Evolutionary conservation across 2,113 vertebrate genomes (phyloP).

Genomic region (Labeo rohita): DNA sequence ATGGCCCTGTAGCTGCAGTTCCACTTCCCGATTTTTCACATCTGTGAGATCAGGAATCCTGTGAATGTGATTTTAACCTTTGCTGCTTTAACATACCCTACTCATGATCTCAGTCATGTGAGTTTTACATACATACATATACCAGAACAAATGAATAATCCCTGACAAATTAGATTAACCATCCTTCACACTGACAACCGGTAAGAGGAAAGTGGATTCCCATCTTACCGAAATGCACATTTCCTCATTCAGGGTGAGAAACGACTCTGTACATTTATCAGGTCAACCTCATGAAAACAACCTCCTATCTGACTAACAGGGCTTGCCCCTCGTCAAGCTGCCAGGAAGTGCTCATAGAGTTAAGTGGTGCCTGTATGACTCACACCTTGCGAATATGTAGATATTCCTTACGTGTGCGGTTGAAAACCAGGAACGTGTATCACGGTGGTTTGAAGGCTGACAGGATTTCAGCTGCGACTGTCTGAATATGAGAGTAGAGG

Average conservation of each 20-base stretch:
- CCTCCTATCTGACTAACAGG: slow-evolving; percentile 5
- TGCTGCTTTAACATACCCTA: not conserved
- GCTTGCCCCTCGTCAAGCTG: slow-evolving; percentile 25
- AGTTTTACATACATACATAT: not conserved
- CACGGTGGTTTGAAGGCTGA: not conserved
- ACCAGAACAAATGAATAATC: not conserved
- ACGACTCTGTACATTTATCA: slow-evolving; percentile 1
- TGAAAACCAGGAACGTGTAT: slow-evolving; percentile 21
- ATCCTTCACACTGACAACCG: not conserved
- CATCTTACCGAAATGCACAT: not conserved
- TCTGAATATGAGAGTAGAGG: not conserved
- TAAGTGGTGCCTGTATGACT: slow-evolving; percentile 46
- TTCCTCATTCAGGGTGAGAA: slow-evolving; percentile 25
- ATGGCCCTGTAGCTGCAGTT: slow-evolving; percentile 16
- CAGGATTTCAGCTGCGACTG: not conserved
- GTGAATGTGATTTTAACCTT: not conserved
- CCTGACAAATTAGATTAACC: not conserved
- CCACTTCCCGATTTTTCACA: not conserved
- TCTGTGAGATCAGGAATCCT: not conserved
- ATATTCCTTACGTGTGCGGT: slow-evolving; percentile 29
- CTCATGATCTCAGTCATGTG: not conserved
- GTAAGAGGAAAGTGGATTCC: not conserved
- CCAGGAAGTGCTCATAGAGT: slow-evolving; percentile 48
- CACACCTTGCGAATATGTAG: slow-evolving; percentile 38
- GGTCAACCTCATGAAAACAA: slow-evolving; percentile 1